Evolutionary conservation across 2,113 vertebrate species (phyloP).

Genomic region (Nibea coibor): DNA sequence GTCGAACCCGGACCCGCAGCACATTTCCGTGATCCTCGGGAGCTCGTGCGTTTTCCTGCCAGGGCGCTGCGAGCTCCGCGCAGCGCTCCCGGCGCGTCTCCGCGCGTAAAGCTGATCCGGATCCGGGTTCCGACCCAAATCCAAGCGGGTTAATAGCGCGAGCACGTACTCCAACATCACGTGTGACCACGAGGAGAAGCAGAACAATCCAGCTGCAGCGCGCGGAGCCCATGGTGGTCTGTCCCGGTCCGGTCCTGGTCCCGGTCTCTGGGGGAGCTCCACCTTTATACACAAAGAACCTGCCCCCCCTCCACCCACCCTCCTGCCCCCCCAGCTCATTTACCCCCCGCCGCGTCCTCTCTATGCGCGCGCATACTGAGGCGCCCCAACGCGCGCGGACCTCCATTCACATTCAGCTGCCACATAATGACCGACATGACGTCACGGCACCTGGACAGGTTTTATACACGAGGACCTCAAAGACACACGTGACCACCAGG

Average conservation of each 20-base stretch:
- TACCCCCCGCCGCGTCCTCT: conserved; percentile 74
- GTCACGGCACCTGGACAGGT: too few relatives aligned
- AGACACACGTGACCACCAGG: too few relatives aligned
- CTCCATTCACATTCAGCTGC: conserved; percentile 80
- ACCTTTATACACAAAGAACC: conserved; percentile 77
- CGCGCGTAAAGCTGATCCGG: conserved; percentile 39
- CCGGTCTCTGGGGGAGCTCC: neutral
- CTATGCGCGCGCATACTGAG: conserved; percentile 84
- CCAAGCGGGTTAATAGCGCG: conserved; percentile 50
- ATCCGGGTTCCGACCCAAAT: neutral
- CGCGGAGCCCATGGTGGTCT: conserved; percentile 55
- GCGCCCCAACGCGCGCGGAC: conserved; percentile 74
- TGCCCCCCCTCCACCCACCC: conserved; percentile 73
- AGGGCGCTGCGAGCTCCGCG: conserved; percentile 66
- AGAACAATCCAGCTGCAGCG: conserved; percentile 46
- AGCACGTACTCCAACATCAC: conserved; percentile 49
- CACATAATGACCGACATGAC: conserved; percentile 76
- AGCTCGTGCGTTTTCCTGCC: conserved; percentile 65
- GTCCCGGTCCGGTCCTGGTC: neutral
- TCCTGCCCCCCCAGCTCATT: conserved; percentile 56
- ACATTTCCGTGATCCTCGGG: neutral
- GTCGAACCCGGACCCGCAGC: conserved; percentile 72
- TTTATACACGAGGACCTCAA: too few relatives aligned
- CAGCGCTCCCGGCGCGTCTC: conserved; percentile 69
- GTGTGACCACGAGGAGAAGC: conserved; percentile 45